A percentile compares a stretch with the other conserved stretches of the same genome.
These are phyloP conservation scores for Sphaeridia pumilis DNA, from an alignment of 2,888 invertebrate species.

Conservation along the genomic window DNA sequence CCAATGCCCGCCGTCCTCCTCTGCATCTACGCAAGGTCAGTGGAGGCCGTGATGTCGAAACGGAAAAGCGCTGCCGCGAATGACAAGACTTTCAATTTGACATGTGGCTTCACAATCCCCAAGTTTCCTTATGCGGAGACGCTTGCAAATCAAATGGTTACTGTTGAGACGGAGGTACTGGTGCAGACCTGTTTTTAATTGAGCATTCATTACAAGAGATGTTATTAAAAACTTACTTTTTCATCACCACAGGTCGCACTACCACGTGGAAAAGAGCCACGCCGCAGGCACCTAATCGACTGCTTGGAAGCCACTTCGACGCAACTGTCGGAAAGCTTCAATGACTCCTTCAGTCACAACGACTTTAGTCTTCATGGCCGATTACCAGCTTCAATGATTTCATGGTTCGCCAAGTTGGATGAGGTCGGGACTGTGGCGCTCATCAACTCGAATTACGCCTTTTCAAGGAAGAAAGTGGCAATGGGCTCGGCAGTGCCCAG, in stretches of 20 bases:
- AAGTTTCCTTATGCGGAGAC: slow-evolving; percentile 5
- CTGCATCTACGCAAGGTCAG: not conserved
- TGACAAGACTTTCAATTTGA: not conserved
- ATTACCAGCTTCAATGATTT: slow-evolving; percentile 3
- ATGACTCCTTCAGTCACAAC: slow-evolving; percentile 1
- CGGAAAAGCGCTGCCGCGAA: too few species aligned
- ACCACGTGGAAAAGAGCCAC: not conserved
- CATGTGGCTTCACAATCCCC: slow-evolving; percentile 4
- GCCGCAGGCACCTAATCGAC: not conserved
- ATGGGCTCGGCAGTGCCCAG: slow-evolving; percentile 5
- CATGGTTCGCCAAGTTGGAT: not conserved
- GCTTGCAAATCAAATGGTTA: slow-evolving; percentile 4
- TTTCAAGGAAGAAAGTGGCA: slow-evolving; percentile 3
- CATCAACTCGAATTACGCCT: slow-evolving; percentile 8
- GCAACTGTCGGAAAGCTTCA: slow-evolving; percentile 2
- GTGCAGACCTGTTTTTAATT: too few species aligned
- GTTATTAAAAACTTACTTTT: too few species aligned
- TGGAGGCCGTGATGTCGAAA: not conserved
- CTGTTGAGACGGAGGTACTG: not conserved
- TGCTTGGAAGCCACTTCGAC: not conserved
- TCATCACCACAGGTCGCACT: not conserved
- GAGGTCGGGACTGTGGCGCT: slow-evolving; percentile 1
- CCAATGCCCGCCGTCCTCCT: slow-evolving; percentile 8
- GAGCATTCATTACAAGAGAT: too few species aligned
- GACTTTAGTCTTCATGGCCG: slow-evolving; percentile 7